A percentile compares a stretch with the other conserved stretches of the same genome.
Evolutionary conservation across 2,888 invertebrate genomes (phyloP).

Genomic region (Leptarthrus brevirostris): DNA sequence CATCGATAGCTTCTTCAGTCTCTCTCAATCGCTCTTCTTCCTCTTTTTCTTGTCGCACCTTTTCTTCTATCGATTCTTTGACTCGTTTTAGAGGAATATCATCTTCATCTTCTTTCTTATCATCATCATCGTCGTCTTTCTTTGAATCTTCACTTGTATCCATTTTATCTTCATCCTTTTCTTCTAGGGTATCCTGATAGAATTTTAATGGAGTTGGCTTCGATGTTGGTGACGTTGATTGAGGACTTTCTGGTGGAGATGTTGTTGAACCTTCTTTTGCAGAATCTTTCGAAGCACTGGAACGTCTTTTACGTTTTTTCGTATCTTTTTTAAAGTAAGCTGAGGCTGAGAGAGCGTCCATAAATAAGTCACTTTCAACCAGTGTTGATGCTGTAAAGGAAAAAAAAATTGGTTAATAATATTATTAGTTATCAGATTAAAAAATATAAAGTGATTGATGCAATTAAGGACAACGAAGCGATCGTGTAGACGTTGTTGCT

Average conservation of each 20-base stretch:
- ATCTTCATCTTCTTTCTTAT: conserved; percentile 62
- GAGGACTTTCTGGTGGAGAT: conserved; percentile 70
- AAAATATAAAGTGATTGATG: no score
- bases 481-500: conserved; percentile 5
- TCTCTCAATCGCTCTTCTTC: conserved; percentile 60
- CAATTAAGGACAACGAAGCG: neutral
- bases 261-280: conserved; percentile 70
- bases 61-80: conserved; percentile 65
- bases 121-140: conserved; percentile 71
- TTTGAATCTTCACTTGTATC: conserved; percentile 34
- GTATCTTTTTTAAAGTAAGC: conserved; percentile 79
- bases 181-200: conserved; percentile 90
- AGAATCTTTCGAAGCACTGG: conserved; percentile 69
- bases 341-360: conserved; percentile 87
- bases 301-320: conserved; percentile 82
- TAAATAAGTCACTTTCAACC: conserved; percentile 93
- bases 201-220: conserved; percentile 77
- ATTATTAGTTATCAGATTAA: neutral
- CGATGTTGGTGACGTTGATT: conserved; percentile 56
- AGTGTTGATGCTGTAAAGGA: conserved; percentile 79
- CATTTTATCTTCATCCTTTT: conserved; percentile 62
- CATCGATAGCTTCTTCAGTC: conserved; percentile 58
- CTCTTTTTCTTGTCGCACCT: conserved; percentile 61
- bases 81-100: conserved; percentile 65
- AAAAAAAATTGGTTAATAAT: conserved; percentile 54